A percentile compares a stretch with the other conserved stretches of the same genome.
These are phyloP conservation scores for Aleiodes alternator DNA, from an alignment of 2,888 invertebrate species.

Conservation along the genomic window DNA sequence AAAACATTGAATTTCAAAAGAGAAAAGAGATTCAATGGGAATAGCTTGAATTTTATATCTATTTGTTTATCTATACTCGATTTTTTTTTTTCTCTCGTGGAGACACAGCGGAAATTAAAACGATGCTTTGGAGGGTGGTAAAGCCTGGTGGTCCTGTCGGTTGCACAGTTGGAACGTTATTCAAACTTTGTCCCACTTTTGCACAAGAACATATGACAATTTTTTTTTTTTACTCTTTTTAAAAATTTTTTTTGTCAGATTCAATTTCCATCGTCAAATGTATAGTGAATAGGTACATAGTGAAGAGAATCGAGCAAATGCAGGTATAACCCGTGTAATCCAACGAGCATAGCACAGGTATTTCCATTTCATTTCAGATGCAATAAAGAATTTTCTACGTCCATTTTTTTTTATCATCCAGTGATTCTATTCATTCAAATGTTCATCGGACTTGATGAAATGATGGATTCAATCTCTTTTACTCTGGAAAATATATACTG, in stretches of 20 bases:
- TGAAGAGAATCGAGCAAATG: constrained; percentile 6
- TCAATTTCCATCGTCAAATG: constrained; percentile 35
- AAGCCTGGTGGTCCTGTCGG: background rate
- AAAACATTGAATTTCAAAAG: background rate
- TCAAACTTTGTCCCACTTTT: constrained; percentile 16
- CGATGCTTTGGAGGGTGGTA: constrained; percentile 14
- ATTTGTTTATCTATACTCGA: constrained; percentile 7
- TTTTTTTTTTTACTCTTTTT: background rate
- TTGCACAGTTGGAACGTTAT: constrained; percentile 19
- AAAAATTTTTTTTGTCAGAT: constrained; percentile 21
- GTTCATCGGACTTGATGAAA: background rate
- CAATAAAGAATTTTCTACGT: constrained; percentile 32
- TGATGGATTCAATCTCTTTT: constrained; percentile 15
- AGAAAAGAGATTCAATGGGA: background rate
- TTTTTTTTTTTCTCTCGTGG: constrained; percentile 3
- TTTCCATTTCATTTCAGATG: constrained; percentile 46
- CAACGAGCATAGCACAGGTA: constrained; percentile 22
- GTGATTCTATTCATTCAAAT: constrained; percentile 7
- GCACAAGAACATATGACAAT: constrained; percentile 16
- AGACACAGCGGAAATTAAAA: constrained; percentile 33
- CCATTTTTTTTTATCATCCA: constrained; percentile 39
- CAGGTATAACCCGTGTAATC: constrained; percentile 26
- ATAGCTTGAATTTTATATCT: constrained; percentile 9
- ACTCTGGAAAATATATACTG: background rate
- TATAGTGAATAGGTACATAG: constrained; percentile 11